phyloP scores from a whole-genome alignment of 2,113 vertebrate species.

The Cavia aperea region DNA sequence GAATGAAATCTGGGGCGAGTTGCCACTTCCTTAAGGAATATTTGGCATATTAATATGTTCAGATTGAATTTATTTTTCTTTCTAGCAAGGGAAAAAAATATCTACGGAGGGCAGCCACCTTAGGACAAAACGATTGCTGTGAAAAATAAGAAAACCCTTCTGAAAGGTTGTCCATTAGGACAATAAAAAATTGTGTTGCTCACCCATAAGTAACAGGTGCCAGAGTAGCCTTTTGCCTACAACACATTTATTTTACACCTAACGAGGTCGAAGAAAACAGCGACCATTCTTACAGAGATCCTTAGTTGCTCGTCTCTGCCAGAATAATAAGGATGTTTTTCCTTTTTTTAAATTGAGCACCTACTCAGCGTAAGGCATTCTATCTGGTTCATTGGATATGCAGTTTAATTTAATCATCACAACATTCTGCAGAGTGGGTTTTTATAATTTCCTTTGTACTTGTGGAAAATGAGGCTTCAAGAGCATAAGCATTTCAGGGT shows the following conservation, averaged over 20 bases:
- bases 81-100: conserved; percentile 22
- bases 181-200: not conserved
- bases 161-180: not conserved
- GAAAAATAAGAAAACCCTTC: conserved; percentile 29
- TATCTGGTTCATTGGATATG: not conserved
- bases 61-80: conserved; percentile 28
- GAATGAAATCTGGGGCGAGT: conserved; percentile 35
- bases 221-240: not conserved
- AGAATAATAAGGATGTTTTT: not conserved
- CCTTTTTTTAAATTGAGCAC: not conserved
- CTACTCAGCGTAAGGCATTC: not conserved
- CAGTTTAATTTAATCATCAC: not conserved
- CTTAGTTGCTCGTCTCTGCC: not conserved
- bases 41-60: conserved; percentile 25
- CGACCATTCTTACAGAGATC: not conserved
- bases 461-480: not conserved
- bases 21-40: conserved; percentile 48
- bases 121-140: not conserved
- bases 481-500: not conserved
- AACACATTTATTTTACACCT: not conserved
- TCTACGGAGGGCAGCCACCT: not conserved
- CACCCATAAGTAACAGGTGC: not conserved
- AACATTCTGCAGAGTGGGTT: not conserved
- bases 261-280: not conserved
- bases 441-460: not conserved